Base-by-base conservation (phyloP, 2,888 invertebrate genomes). In the Trimorus sp. region DNA sequence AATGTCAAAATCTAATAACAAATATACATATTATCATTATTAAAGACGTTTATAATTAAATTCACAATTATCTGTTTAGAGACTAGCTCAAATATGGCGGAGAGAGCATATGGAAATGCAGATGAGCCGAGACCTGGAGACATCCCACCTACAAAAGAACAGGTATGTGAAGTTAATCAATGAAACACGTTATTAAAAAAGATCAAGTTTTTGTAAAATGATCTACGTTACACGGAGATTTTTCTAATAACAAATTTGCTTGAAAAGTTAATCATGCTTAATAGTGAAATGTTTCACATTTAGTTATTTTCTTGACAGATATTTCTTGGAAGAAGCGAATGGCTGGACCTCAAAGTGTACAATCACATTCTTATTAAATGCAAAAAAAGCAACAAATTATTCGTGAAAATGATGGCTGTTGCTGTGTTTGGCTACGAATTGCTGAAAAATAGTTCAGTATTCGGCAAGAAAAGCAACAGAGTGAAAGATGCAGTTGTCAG, bases 371-470 rank as follows among this genome's bases (percentile, higher is more conserved):
- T 58, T n/a, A 4, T 58, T 12, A 58, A 58, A 12, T 37, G 11
- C 38, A 11, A 58, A 7, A 58, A 58, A 58, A 58, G 58, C 9
- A 38, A 58, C 14, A 37, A 58, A 4, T 58, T 58, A 58, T 58
- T 37, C 38, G 58, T 58, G 5, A 58, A 58, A 58, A 58, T 58
- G 58, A 58, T 58, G 38, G 58, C 58, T 38, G 58, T 58, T 5
- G 58, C 58, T 7, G 58, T 58, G 1, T 58, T 58, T 37, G 58
- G 58, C 3, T 58, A 37, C 12, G 58, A 58, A 38, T n/a, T 37
- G 7, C 38, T 58, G 3, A 58, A 58, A 58, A 58, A 58, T n/a
- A 58, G 58, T 38, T 38, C 58, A 9, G 14, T 58, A 45, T 45
- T 11, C 7, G 58, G 58, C 1, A 58, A 58, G 11, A 37, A 7